Evolutionary conservation across 2,113 vertebrate species (phyloP).

Genomic region (Chamaetylas fuelleborni): DNA sequence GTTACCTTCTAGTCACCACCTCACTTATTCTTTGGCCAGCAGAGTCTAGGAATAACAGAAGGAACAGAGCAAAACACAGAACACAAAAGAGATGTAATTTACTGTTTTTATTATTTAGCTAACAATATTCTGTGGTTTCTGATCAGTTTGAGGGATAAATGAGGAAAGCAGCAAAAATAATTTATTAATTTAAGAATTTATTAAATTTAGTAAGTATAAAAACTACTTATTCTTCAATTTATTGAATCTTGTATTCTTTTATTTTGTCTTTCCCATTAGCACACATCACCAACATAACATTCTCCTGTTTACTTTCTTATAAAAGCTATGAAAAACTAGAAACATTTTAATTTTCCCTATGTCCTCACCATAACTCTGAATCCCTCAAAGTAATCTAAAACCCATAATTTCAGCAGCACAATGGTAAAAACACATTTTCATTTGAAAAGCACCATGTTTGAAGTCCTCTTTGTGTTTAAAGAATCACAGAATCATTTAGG

Average conservation of each 20-base stretch:
- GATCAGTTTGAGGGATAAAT: neutral
- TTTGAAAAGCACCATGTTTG: neutral
- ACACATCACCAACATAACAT: neutral
- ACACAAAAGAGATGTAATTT: neutral
- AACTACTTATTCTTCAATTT: neutral
- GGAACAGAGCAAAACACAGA: neutral
- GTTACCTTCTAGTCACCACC: neutral
- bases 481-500: neutral
- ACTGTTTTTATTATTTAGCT: neutral
- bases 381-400: neutral
- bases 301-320: neutral
- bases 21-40: neutral
- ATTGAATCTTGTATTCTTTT: neutral
- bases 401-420: fast-evolving
- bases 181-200: neutral
- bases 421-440: neutral
- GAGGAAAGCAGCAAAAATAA: neutral
- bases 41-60: neutral
- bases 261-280: neutral
- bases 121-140: neutral
- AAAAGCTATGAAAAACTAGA: neutral
- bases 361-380: neutral
- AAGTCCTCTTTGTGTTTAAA: neutral
- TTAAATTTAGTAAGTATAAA: neutral
- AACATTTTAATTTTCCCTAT: neutral